phyloP scores from a whole-genome alignment of 23 tunicate species.

The Styela plicata region DNA sequence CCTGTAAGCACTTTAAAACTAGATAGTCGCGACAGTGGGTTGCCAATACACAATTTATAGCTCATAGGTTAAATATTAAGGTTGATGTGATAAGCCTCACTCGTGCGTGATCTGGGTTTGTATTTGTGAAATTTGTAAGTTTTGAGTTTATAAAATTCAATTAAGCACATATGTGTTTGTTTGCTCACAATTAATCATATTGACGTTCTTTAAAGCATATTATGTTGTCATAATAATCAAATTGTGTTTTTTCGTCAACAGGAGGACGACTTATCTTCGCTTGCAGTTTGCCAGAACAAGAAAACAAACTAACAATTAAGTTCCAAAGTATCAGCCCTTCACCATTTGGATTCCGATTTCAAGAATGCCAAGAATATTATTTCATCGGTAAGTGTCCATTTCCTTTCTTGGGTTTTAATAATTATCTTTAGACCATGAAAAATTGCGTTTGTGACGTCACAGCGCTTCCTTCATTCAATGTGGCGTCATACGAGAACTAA shows the following conservation, averaged over 20 bases:
- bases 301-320: slow-evolving; percentile 87
- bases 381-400: slow-evolving; percentile 61
- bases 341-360: slow-evolving; percentile 81
- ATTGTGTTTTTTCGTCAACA: background rate
- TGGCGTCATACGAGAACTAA: no score
- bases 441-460: no score
- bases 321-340: slow-evolving; percentile 90
- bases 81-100: no score
- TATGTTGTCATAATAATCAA: background rate
- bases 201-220: background rate
- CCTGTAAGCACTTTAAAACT: background rate
- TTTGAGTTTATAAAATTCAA: background rate
- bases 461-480: no score
- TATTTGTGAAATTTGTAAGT: background rate
- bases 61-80: no score
- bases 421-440: no score
- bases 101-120: background rate
- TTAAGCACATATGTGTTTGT: background rate
- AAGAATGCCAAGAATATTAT: slow-evolving; percentile 75
- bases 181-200: background rate
- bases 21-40: no score
- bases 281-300: slow-evolving; percentile 72
- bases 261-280: slow-evolving; percentile 41
- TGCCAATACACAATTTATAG: background rate
- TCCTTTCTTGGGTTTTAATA: no score